These are phyloP conservation scores for Cyprinodon diabolis DNA, from an alignment of 2,797 vertebrate species.

Conservation along the genomic window DNA sequence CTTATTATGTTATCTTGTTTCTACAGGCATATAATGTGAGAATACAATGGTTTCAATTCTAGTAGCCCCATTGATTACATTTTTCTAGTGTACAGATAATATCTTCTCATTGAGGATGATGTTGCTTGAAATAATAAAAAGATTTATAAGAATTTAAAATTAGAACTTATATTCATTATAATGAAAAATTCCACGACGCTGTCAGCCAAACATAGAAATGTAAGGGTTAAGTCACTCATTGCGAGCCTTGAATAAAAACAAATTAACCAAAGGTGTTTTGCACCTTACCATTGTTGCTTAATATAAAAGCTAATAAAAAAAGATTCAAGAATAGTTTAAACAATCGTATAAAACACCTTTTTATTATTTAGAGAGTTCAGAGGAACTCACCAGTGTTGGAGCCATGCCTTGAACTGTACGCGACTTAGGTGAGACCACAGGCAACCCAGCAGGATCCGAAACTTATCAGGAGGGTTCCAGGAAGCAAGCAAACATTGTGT, in stretches of 20 bases:
- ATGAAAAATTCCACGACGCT: no score
- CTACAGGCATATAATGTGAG: no score
- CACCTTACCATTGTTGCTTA: not conserved
- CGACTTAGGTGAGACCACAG: not conserved
- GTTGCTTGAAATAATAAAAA: no score
- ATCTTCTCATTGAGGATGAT: no score
- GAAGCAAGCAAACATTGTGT: not conserved
- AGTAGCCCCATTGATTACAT: no score
- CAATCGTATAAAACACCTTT: no score
- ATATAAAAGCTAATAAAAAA: not conserved
- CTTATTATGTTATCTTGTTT: no score
- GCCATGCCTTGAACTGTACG: not conserved
- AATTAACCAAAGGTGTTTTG: not conserved
- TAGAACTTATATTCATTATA: no score
- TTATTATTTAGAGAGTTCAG: not conserved
- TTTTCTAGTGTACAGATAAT: no score
- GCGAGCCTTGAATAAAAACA: not conserved
- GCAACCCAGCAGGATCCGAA: not conserved
- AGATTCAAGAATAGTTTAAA: not conserved
- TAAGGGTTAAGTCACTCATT: not conserved
- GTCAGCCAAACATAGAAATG: not conserved
- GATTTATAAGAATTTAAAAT: no score
- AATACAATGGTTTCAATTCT: no score
- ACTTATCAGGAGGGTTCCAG: not conserved
- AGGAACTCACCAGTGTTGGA: not conserved